Evolutionary conservation across 2,113 vertebrate genomes (phyloP).

Genomic region (Erythrocercus mccallii): DNA sequence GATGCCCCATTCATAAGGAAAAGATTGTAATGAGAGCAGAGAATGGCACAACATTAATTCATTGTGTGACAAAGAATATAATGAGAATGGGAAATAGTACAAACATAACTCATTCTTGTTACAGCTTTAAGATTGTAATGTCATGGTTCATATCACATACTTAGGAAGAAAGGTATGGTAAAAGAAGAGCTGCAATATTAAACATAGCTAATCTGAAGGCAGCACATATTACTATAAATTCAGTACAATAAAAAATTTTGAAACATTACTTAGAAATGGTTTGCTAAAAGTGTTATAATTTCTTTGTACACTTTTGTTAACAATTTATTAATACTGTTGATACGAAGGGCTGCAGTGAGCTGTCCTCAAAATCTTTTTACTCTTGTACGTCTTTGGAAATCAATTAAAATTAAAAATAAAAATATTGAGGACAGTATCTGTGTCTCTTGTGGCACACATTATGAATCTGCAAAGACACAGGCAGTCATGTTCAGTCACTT

Average conservation of each 20-base stretch:
- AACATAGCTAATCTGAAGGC: constrained; percentile 64
- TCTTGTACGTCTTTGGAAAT: neutral
- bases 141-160: constrained; percentile 83
- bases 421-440: neutral
- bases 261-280: constrained; percentile 9
- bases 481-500: neutral
- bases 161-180: constrained; percentile 73
- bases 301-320: neutral
- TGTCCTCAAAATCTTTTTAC: neutral
- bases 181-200: constrained; percentile 60
- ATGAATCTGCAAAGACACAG: neutral
- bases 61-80: constrained; percentile 85
- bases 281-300: constrained; percentile 49
- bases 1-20: constrained; percentile 82
- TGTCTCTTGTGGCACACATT: neutral
- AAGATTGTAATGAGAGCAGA: constrained; percentile 82
- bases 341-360: neutral
- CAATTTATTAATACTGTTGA: neutral
- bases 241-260: constrained; percentile 16
- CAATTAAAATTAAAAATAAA: constrained; percentile 31
- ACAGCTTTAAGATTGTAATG: constrained; percentile 85
- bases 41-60: constrained; percentile 84
- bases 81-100: constrained; percentile 84
- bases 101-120: constrained; percentile 84
- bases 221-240: constrained; percentile 58